Base-by-base conservation (phyloP, 1,140 invertebrate species). In the Trichogramma pretiosum region DNA sequence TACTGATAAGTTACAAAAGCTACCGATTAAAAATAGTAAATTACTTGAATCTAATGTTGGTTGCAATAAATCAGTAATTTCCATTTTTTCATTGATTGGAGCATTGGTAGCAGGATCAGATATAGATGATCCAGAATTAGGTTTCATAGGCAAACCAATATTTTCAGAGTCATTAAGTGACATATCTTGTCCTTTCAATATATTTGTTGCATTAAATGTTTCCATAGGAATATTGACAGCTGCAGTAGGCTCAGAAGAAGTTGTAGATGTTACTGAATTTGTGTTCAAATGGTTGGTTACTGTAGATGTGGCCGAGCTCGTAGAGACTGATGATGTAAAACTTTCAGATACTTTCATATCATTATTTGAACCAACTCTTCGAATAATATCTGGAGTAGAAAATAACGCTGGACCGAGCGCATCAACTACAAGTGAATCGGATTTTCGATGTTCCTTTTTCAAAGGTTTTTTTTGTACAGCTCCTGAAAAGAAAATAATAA, bases 371-470 rank as follows among this genome's bases (percentile, higher is more conserved):
- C 67, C 63, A 5, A 85, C 81, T 53, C 82, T 74, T 53, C 82
- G 72, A 39, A 87, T 84, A 47, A 86, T 83, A 72, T 87, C 85
- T 8, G 85, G 85, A 34, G 83, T 81, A 11, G 84, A 85, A 59
- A 87, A 87, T 22, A 87, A 57, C 33, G 79, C 77, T 18, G 78
- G 82, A 53, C 76, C 80, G 44, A 79, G 68, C 42, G 78, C 59
- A 36, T 76, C 76, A 3, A 72, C 74, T 33, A 80, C 65, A 56
- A 78, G 78, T 32, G 79, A 77, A 13, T 80, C 77, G 14, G 75
- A 72, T 62, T 85, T 84, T 50, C 72, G 64, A 36, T 80, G 81
- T 44, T 85, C 82, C 56, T 82, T 83, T 61, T 83, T 85, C 2
- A 70, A 57, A 51, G 74, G 66, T 38, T 74, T 70, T 46, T 74